These are phyloP conservation scores for Cochlearius cochlearius DNA, from an alignment of 2,113 vertebrate genomes.

Conservation along the genomic window DNA sequence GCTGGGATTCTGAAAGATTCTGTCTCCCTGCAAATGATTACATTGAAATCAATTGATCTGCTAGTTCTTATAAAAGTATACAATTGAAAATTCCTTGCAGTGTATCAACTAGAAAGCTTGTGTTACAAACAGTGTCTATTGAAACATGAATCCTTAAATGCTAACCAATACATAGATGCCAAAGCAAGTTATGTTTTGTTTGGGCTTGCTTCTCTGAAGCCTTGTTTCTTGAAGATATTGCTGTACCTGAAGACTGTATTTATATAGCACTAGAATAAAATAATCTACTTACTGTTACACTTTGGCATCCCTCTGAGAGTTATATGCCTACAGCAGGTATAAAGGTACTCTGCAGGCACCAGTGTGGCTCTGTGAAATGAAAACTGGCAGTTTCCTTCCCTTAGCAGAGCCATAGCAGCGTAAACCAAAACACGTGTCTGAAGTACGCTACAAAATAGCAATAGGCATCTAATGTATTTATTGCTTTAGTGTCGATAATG, in stretches of 20 bases:
- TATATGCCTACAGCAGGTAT: neutral
- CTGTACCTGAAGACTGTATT: slow-evolving; percentile 17
- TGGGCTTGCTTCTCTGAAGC: slow-evolving; percentile 8
- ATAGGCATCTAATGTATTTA: slow-evolving; percentile 28
- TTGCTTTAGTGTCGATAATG: neutral
- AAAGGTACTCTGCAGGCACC: neutral
- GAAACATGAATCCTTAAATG: neutral
- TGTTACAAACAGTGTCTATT: neutral
- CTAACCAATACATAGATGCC: neutral
- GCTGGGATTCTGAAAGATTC: slow-evolving; percentile 28
- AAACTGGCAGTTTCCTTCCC: neutral
- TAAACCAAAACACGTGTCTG: neutral
- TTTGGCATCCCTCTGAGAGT: slow-evolving; percentile 30
- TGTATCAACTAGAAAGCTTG: neutral
- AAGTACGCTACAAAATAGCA: neutral
- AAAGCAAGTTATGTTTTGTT: neutral
- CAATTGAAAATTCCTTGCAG: neutral
- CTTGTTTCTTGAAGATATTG: slow-evolving; percentile 8
- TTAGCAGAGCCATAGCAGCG: neutral
- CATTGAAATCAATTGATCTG: slow-evolving; percentile 57
- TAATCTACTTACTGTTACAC: slow-evolving; percentile 16
- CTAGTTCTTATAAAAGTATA: slow-evolving; percentile 42
- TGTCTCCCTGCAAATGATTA: slow-evolving; percentile 47
- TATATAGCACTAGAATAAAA: slow-evolving; percentile 4
- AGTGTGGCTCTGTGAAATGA: neutral